Evolutionary conservation across 2,888 invertebrate species (phyloP).

Genomic region (Gortyna flavago): DNA sequence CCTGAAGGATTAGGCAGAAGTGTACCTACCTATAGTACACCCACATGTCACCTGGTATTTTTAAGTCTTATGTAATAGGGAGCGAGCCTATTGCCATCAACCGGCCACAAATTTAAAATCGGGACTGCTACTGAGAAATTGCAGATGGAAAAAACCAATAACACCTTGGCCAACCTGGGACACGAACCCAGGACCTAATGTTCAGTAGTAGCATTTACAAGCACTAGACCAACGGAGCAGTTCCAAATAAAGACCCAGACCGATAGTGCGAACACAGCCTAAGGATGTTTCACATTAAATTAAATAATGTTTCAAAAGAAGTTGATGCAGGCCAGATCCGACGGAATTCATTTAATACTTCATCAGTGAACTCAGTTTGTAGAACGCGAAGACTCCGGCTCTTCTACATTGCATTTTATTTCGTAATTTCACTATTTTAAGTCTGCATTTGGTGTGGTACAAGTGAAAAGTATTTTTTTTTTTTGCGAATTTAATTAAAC

Average conservation of each 20-base stretch:
- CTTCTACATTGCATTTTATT: slow-evolving; percentile 57
- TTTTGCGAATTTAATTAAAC: background rate
- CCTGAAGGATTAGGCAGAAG: no score
- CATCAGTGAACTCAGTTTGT: slow-evolving; percentile 61
- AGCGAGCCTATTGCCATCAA: background rate
- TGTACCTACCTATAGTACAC: no score
- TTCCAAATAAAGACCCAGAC: background rate
- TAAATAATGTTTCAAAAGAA: slow-evolving; percentile 62
- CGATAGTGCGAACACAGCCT: slow-evolving; percentile 19
- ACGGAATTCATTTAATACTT: slow-evolving; percentile 66
- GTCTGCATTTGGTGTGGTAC: slow-evolving; percentile 40
- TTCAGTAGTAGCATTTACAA: background rate
- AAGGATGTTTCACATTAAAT: slow-evolving; percentile 56
- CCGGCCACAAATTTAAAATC: background rate
- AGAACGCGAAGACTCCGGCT: slow-evolving; percentile 54
- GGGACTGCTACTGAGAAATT: background rate
- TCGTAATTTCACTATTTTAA: slow-evolving; percentile 57
- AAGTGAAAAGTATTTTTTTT: slow-evolving; percentile 6
- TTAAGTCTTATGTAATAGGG: background rate
- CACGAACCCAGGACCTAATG: background rate
- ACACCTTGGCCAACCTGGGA: background rate
- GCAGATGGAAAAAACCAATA: background rate
- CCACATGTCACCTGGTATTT: background rate
- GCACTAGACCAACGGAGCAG: background rate
- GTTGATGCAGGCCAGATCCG: slow-evolving; percentile 60